A percentile compares a stretch with the other conserved stretches of the same genome.
Conservation (phyloP, 1,140 invertebrate genomes). For the Danaus melanippus region DNA sequence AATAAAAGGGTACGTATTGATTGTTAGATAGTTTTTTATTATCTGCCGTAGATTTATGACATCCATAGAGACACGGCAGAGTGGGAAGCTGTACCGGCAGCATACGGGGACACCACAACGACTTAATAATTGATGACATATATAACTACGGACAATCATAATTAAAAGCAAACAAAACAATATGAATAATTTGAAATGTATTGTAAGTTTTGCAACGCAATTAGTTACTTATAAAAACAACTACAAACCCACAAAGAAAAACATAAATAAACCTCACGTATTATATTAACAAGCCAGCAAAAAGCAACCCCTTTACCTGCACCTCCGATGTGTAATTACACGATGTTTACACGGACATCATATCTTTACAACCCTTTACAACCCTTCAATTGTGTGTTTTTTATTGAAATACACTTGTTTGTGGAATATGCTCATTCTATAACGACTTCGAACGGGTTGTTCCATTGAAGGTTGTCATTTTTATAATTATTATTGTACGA, state of each 20-base stretch:
- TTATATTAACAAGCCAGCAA: slow-evolving; percentile 1
- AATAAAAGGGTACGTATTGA: slow-evolving; percentile 63
- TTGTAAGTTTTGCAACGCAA: too few species aligned
- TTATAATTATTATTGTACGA: not conserved
- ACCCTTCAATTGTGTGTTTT: slow-evolving; percentile 60
- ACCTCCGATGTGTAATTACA: slow-evolving; percentile 45
- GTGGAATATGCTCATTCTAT: slow-evolving; percentile 22
- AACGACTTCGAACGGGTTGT: too few species aligned
- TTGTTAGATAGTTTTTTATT: slow-evolving; percentile 52
- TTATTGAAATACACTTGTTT: slow-evolving; percentile 46
- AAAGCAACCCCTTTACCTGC: slow-evolving; percentile 47
- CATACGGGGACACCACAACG: too few species aligned
- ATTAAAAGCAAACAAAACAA: too few species aligned
- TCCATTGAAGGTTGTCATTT: not conserved
- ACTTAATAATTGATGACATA: too few species aligned
- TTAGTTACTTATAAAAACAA: slow-evolving; percentile 3
- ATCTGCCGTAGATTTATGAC: slow-evolving; percentile 48
- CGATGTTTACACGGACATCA: slow-evolving; percentile 67
- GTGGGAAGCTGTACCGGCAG: too few species aligned
- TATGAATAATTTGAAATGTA: too few species aligned
- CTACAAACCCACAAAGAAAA: not conserved
- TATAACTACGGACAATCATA: too few species aligned
- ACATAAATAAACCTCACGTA: not conserved
- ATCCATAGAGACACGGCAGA: too few species aligned
- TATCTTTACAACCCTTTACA: slow-evolving; percentile 53